phyloP scores from a whole-genome alignment of 2,113 vertebrate genomes.

The Carlito syrichta region DNA sequence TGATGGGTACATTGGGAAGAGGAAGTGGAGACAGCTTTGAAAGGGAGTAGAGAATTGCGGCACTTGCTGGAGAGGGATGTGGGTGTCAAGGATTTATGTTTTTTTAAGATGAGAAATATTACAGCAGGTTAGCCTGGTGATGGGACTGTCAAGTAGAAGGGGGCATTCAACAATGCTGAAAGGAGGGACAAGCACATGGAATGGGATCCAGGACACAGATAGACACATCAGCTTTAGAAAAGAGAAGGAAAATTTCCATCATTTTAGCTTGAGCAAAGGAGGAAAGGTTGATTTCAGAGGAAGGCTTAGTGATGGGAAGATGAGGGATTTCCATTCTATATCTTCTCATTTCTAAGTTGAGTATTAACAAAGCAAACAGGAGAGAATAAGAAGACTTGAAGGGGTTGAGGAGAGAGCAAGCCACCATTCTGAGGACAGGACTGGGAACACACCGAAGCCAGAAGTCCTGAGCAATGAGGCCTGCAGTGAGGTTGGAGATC shows the following conservation, averaged over 20 bases:
- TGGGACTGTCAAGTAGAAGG: background rate
- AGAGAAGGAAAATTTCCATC: background rate
- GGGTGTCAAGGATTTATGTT: background rate
- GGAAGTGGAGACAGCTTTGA: background rate
- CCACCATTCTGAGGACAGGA: background rate
- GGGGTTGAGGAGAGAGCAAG: background rate
- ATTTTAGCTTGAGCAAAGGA: background rate
- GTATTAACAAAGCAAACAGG: background rate
- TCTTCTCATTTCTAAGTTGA: constrained; percentile 14
- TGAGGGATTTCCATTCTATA: background rate
- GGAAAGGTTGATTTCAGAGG: background rate
- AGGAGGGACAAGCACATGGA: background rate
- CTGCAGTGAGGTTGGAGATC: background rate
- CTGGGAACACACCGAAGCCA: background rate
- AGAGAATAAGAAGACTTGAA: background rate
- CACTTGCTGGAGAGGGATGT: background rate
- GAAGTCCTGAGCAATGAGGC: background rate
- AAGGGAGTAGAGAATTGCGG: background rate
- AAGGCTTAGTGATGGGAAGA: background rate
- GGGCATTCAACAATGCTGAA: background rate
- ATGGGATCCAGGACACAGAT: background rate
- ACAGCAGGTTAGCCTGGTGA: background rate
- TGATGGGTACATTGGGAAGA: background rate
- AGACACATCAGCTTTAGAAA: background rate
- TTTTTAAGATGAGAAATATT: background rate